A percentile compares a stretch with the other conserved stretches of the same genome.
phyloP scores from a whole-genome alignment of 1,140 invertebrate genomes.

The Pogonus chalceus region DNA sequence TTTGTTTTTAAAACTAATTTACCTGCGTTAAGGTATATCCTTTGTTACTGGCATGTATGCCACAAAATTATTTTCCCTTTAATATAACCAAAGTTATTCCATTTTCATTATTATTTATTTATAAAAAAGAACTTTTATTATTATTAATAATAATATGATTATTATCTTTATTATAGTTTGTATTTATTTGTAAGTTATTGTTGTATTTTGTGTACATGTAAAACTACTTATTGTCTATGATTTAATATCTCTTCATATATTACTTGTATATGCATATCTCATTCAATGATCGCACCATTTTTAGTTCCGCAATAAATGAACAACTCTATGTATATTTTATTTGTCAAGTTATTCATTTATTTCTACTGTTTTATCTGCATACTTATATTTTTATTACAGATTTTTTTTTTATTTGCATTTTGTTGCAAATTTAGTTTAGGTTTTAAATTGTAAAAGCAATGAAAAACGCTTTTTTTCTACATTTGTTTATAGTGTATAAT shows the following conservation, averaged over 20 bases:
- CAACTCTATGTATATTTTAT: no score
- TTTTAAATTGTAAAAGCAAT: no score
- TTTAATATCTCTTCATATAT: not conserved
- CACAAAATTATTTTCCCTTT: not conserved
- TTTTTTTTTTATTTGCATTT: not conserved
- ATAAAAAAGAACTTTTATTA: not conserved
- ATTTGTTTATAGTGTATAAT: not conserved
- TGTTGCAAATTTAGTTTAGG: no score
- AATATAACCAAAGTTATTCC: not conserved
- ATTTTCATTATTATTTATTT: not conserved
- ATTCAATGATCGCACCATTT: not conserved
- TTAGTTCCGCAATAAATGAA: no score
- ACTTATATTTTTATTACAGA: not conserved
- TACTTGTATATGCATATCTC: not conserved
- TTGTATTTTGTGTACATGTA: not conserved
- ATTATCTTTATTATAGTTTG: not conserved
- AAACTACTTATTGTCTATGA: not conserved
- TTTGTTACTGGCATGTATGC: not conserved
- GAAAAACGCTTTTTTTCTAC: not conserved
- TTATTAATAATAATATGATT: not conserved
- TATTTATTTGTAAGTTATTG: not conserved
- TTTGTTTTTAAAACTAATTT: no score
- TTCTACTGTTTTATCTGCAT: not conserved
- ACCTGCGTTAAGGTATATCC: no score
- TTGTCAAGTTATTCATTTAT: not conserved